Conservation (phyloP, 2,797 vertebrate genomes). For the Pelodytes ibericus region DNA sequence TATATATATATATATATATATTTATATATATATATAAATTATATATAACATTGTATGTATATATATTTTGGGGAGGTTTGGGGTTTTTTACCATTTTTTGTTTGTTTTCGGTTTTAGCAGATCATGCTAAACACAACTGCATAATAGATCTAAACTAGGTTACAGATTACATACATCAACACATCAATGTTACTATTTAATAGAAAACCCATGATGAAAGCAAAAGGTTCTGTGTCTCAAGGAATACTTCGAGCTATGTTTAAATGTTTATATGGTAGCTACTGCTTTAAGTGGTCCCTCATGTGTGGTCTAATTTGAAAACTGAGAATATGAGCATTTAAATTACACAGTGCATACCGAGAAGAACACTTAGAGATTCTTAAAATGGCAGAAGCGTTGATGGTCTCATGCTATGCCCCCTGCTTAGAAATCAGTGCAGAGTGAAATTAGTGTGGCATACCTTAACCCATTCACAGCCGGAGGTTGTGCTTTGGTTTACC, state of each 20-base stretch:
- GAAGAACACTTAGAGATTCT: constrained; percentile 48
- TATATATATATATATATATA: too few species aligned
- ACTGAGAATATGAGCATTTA: constrained; percentile 40
- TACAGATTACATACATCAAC: too few species aligned
- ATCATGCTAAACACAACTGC: too few species aligned
- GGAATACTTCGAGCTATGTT: neutral
- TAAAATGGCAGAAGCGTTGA: constrained; percentile 39
- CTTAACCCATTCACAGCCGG: constrained; percentile 28
- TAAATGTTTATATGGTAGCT: constrained; percentile 1
- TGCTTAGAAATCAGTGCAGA: constrained; percentile 54
- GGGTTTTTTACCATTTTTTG: too few species aligned
- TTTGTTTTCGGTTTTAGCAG: too few species aligned
- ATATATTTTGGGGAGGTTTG: too few species aligned
- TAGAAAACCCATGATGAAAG: neutral
- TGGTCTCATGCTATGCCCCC: constrained; percentile 51
- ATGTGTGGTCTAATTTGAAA: constrained; percentile 50
- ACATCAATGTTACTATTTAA: too few species aligned
- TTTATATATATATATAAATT: too few species aligned
- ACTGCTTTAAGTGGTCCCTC: constrained; percentile 30
- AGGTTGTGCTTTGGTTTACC: neutral
- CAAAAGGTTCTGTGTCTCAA: neutral
- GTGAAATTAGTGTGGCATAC: constrained; percentile 50
- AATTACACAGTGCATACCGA: constrained; percentile 46
- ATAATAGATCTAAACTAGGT: too few species aligned
- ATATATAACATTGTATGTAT: too few species aligned